These are phyloP conservation scores for Pelodiscus sinensis DNA, from an alignment of 2,113 vertebrate genomes.

Conservation along the genomic window DNA sequence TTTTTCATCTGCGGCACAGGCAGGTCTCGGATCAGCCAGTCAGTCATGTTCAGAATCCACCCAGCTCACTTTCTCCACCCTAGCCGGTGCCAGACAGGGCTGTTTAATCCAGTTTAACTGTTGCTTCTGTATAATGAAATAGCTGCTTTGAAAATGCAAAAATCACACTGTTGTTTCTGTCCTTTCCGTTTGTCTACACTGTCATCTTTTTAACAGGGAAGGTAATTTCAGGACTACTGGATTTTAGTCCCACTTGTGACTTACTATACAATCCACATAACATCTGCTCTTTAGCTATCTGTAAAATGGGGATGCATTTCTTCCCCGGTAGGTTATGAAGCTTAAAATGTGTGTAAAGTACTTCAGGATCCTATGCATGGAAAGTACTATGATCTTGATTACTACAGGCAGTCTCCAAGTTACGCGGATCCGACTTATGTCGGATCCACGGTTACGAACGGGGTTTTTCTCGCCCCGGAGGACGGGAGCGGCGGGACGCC, in stretches of 20 bases:
- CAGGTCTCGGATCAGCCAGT: background rate
- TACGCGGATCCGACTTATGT: no score
- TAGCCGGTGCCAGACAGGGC: background rate
- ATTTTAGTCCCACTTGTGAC: background rate
- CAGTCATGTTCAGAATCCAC: background rate
- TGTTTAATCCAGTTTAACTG: background rate
- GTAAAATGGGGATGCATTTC: background rate
- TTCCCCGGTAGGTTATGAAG: background rate
- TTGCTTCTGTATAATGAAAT: background rate
- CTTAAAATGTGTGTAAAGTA: background rate
- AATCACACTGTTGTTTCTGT: background rate
- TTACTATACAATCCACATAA: background rate
- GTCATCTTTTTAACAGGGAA: background rate
- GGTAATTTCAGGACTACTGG: background rate
- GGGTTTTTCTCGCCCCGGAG: no score
- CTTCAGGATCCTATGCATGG: background rate
- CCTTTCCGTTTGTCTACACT: background rate
- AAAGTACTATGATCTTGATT: background rate
- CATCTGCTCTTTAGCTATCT: background rate
- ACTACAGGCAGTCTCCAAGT: no score
- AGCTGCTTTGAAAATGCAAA: background rate
- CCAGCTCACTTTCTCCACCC: background rate
- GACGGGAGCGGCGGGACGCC: no score
- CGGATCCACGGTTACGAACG: no score
- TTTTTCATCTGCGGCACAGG: accelerated